phyloP scores from a whole-genome alignment of 2,113 vertebrate species.

The Rhabdomys dilectus region DNA sequence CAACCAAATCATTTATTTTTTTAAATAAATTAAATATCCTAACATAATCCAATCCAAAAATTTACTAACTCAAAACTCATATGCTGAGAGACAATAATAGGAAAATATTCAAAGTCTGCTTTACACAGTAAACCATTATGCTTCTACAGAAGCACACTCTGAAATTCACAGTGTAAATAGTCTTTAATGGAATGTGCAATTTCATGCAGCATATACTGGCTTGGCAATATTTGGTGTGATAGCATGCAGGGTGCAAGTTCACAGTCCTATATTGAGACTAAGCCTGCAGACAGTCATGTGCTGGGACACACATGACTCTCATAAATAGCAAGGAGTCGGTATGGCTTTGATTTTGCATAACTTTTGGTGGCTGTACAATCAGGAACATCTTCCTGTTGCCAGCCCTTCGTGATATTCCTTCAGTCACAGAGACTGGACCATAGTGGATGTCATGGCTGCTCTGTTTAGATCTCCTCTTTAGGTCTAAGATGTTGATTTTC shows the following conservation, averaged over 20 bases:
- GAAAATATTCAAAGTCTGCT: background rate
- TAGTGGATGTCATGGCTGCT: background rate
- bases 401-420: background rate
- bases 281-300: background rate
- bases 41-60: background rate
- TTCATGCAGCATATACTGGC: background rate
- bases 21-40: background rate
- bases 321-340: background rate
- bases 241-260: background rate
- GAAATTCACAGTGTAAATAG: background rate
- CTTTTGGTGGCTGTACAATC: background rate
- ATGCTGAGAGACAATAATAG: background rate
- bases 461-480: background rate
- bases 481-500: background rate
- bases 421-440: background rate
- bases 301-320: background rate
- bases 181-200: no score
- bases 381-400: background rate
- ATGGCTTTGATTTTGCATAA: background rate
- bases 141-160: background rate
- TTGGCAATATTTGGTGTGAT: background rate
- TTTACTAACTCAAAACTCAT: background rate
- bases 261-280: background rate
- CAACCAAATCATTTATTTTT: background rate
- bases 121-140: background rate